A percentile compares a stretch with the other conserved stretches of the same genome.
These are phyloP conservation scores for Tenthredo mesomela DNA, from an alignment of 2,888 invertebrate species.

Conservation along the genomic window DNA sequence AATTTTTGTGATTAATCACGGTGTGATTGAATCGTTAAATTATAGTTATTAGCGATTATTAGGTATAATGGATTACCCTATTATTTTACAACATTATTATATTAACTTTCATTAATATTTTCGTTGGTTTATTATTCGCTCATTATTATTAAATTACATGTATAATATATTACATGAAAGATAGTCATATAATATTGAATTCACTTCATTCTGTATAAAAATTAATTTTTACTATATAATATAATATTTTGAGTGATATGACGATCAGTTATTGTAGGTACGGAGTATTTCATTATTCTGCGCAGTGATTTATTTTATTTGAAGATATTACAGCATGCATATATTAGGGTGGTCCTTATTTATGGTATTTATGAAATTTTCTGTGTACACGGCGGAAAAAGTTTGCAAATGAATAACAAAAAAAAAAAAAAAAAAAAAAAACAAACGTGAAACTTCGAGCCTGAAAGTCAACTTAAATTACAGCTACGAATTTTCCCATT, in stretches of 20 bases:
- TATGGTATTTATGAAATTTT: too few species aligned
- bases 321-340: background rate
- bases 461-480: too few species aligned
- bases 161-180: conserved; percentile 13
- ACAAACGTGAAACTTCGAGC: too few species aligned
- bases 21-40: background rate
- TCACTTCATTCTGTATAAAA: conserved; percentile 59
- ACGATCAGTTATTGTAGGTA: conserved; percentile 41
- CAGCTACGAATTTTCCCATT: too few species aligned
- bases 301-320: conserved; percentile 63
- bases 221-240: conserved; percentile 51
- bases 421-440: too few species aligned
- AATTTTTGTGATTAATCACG: background rate
- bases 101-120: conserved; percentile 23
- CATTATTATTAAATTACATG: background rate
- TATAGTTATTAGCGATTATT: background rate
- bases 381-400: too few species aligned
- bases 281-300: conserved; percentile 48
- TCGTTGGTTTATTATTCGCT: conserved; percentile 24
- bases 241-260: conserved; percentile 61
- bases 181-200: background rate
- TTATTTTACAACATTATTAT: conserved; percentile 28
- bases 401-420: too few species aligned
- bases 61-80: background rate
- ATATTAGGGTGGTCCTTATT: too few species aligned